Evolutionary conservation across 1,140 invertebrate species (phyloP).

Genomic region (Proales similis): DNA sequence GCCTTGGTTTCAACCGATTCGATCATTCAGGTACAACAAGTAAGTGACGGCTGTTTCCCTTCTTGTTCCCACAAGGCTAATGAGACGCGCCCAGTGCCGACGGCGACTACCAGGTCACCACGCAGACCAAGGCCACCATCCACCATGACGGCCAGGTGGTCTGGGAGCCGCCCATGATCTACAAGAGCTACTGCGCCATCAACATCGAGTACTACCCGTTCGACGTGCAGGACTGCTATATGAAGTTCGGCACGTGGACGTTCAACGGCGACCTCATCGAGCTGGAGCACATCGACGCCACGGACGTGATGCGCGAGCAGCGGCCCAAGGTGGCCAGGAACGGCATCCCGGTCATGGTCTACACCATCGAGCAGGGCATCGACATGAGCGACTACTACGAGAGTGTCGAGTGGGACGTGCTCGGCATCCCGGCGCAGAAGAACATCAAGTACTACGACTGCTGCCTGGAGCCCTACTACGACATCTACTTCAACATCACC

Average conservation of each 20-base stretch:
- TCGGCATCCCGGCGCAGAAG: constrained; percentile 42
- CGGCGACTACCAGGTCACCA: constrained; percentile 57
- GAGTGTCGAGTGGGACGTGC: constrained; percentile 42
- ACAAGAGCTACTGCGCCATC: constrained; percentile 92
- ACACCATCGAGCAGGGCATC: constrained; percentile 37
- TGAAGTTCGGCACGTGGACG: constrained; percentile 97
- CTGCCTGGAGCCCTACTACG: constrained; percentile 49
- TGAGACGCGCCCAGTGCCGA: constrained; percentile 54
- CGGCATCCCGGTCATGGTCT: constrained; percentile 22
- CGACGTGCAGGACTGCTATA: constrained; percentile 83
- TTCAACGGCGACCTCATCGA: constrained; percentile 89
- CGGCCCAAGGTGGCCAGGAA: constrained; percentile 8
- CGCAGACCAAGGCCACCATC: constrained; percentile 57
- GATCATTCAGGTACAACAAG: constrained; percentile 27
- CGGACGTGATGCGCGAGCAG: constrained; percentile 5
- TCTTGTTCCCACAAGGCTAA: no score
- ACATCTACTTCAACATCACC: constrained; percentile 51
- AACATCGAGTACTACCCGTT: constrained; percentile 85
- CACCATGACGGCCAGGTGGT: constrained; percentile 77
- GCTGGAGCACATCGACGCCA: constrained; percentile 48
- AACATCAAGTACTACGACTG: constrained; percentile 37
- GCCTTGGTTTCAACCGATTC: neutral
- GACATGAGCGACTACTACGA: constrained; percentile 38
- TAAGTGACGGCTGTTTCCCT: neutral
- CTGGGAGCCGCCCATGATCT: constrained; percentile 97